Conservation (phyloP, 2,113 vertebrate genomes). For the Gadus chalcogrammus region DNA sequence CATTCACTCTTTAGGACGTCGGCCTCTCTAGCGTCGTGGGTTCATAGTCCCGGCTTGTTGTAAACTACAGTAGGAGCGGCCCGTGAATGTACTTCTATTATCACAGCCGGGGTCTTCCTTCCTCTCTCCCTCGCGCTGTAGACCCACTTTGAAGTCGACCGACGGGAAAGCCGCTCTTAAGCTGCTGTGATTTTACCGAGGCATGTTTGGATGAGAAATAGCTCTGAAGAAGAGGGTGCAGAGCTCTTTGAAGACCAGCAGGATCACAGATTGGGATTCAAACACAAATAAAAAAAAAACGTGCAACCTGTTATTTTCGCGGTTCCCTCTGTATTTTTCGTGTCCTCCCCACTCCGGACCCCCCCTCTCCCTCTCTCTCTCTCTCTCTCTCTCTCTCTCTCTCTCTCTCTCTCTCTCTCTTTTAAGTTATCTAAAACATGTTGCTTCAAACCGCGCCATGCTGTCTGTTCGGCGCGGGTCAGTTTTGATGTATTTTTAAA, state of each 20-base stretch:
- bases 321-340: neutral
- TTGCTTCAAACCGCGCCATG: no score
- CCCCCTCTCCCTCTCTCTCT: neutral
- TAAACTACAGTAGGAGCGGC: constrained; percentile 39
- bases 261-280: constrained; percentile 45
- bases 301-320: no score
- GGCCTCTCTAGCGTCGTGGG: neutral
- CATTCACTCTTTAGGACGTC: neutral
- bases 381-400: constrained; percentile 10
- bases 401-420: constrained; percentile 10
- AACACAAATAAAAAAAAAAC: neutral
- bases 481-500: no score
- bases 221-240: constrained; percentile 35
- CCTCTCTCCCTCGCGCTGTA: neutral
- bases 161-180: constrained; percentile 53
- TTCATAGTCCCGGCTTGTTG: constrained; percentile 33
- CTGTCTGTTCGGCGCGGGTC: no score
- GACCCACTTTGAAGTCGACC: constrained; percentile 60
- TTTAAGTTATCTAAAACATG: neutral
- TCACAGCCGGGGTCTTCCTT: constrained; percentile 28
- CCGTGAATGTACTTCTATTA: constrained; percentile 40
- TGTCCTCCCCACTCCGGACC: neutral
- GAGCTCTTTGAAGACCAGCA: constrained; percentile 56
- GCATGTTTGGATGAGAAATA: constrained; percentile 57
- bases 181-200: constrained; percentile 60